Conservation (phyloP, 2,888 invertebrate species). For the Odontocerum albicorne region DNA sequence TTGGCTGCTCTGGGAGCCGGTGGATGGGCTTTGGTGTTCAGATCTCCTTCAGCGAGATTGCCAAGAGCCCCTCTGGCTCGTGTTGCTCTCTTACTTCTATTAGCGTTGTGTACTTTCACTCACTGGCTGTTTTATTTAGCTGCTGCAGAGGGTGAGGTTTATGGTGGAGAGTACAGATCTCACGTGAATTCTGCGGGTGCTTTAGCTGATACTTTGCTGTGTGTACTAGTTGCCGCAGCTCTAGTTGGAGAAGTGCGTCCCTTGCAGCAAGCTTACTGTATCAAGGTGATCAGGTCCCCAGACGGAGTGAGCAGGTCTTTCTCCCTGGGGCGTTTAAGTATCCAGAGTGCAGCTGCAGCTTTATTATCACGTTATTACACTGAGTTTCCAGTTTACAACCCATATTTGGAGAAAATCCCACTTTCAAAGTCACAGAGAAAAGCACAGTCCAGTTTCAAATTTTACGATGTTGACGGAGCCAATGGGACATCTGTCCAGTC, state of each 20-base stretch:
- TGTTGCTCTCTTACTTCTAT: conserved; percentile 83
- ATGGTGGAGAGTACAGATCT: conserved; percentile 79
- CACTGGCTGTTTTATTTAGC: conserved; percentile 98
- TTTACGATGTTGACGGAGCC: conserved; percentile 94
- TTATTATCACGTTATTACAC: conserved; percentile 93
- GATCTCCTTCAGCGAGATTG: conserved; percentile 82
- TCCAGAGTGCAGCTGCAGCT: conserved; percentile 95
- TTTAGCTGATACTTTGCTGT: conserved; percentile 89
- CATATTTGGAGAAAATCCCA: conserved; percentile 89
- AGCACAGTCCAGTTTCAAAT: conserved; percentile 85
- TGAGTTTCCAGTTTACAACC: conserved; percentile 96
- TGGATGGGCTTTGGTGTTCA: conserved; percentile 89
- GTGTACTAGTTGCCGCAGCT: conserved; percentile 93
- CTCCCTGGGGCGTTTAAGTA: conserved; percentile 86
- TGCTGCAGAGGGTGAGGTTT: conserved; percentile 76
- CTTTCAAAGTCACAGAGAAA: conserved; percentile 80
- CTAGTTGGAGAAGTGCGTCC: conserved; percentile 92
- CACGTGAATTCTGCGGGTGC: conserved; percentile 92
- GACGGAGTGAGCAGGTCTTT: conserved; percentile 91
- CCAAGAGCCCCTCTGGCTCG: conserved; percentile 91
- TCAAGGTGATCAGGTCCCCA: conserved; percentile 90
- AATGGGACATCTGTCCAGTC: conserved; percentile 66
- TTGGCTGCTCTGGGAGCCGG: conserved; percentile 85
- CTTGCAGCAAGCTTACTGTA: conserved; percentile 84
- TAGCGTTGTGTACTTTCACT: conserved; percentile 90